phyloP scores from a whole-genome alignment of 2,113 vertebrate genomes.

The Marmota monax region DNA sequence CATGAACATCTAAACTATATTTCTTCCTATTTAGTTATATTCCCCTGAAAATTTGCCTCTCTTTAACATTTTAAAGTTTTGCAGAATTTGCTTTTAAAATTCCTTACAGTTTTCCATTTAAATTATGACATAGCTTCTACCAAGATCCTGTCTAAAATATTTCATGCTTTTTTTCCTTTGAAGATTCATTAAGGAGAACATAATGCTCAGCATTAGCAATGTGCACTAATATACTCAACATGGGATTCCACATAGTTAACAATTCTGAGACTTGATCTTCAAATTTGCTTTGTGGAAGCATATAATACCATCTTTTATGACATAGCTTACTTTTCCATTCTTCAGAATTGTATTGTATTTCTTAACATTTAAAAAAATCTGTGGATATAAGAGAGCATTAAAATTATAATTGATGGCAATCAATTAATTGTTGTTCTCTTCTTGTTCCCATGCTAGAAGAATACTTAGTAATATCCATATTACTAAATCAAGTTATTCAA shows the following conservation, averaged over 20 bases:
- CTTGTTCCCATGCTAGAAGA: not conserved
- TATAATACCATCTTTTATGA: not conserved
- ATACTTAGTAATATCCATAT: not conserved
- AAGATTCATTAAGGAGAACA: not conserved
- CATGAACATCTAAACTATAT: no score
- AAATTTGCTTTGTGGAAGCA: constrained; percentile 16
- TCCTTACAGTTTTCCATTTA: not conserved
- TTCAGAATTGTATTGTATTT: not conserved
- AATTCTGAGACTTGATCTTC: constrained; percentile 29
- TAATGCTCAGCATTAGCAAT: not conserved
- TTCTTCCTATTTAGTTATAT: not conserved
- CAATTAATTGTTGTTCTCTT: not conserved
- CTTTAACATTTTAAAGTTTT: not conserved
- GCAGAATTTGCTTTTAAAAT: not conserved
- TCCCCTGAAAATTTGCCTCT: not conserved
- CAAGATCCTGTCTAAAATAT: not conserved
- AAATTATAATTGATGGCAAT: no score
- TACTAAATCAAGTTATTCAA: constrained; percentile 39
- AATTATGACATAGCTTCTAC: not conserved
- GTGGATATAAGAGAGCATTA: no score
- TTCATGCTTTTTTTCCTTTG: not conserved
- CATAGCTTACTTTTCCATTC: not conserved
- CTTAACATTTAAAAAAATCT: not conserved
- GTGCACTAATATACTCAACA: not conserved
- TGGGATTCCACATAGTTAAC: not conserved